Evolutionary conservation across 2,113 vertebrate genomes (phyloP), one percentile per base, ranked within the genome.

Genomic region (Microcebus ravelobensis): DNA sequence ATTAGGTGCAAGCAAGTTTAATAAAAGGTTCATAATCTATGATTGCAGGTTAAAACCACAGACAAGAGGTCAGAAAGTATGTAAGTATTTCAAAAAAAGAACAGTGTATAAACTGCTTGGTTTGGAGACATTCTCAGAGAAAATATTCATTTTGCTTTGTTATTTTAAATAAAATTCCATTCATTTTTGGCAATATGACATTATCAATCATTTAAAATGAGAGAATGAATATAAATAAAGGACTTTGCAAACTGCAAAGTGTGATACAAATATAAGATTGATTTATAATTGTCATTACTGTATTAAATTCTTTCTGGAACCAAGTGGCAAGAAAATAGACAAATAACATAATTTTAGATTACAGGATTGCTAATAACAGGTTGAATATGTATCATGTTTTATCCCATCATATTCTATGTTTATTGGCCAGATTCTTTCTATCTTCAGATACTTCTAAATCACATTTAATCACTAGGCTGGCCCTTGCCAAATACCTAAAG

Each of bases 11-110:
- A 97, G 93, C 25, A 29, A 94, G 90, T 98, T 97, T 97, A 97
- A 97, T 95, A 95, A 96, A 68, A 97, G 87, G 92, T 98, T 98
- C 93, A 95, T 98, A 73, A 74, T 97, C 96, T 97, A 67, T n/a
- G 85, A 97, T 96, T 52, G 91, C 79, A 97, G 91, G 95, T 97
- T 98, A 97, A 96, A 97, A 67, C 87, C 81, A 96, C 71, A 95
- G 61, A 95, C 45, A 85, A 1, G 1, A 79, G 70, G 9, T 92
- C 84, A 91, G 94, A 96, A 96, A 92, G 17, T 68, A 70, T 85
- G 81, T 73, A 93, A 82, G 7, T 31, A 81, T 92, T 97, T 97
- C 39, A 82, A 90, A 89, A 36, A 80, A 93, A 96, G 27, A 52
- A 92, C 27, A 81, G 2, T 45, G 34, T 93, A 91, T 86, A 95